Evolutionary conservation across 2,888 invertebrate genomes (phyloP).

Genomic region (Deroplatys truncata): DNA sequence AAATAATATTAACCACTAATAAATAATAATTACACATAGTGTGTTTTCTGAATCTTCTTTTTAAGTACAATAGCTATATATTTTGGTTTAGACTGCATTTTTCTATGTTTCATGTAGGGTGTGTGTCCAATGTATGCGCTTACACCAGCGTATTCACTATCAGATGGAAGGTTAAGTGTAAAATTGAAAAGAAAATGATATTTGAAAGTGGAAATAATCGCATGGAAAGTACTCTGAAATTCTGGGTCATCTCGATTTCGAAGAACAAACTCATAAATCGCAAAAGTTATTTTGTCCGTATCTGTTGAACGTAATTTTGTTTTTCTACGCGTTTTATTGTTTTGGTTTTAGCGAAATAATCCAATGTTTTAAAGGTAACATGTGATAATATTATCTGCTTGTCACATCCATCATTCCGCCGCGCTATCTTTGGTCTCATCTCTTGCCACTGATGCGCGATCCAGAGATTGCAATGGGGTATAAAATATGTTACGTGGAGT

Average conservation of each 20-base stretch:
- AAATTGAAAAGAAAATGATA: too few relatives aligned
- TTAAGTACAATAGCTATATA: too few relatives aligned
- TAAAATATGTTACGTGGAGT: neutral
- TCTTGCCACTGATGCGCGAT: neutral
- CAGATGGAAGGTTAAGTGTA: too few relatives aligned
- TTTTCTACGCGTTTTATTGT: neutral
- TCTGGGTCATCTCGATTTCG: neutral
- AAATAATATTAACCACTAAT: too few relatives aligned
- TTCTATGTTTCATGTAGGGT: too few relatives aligned
- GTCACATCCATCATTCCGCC: neutral
- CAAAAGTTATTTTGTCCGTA: neutral
- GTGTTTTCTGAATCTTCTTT: too few relatives aligned
- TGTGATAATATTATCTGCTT: neutral
- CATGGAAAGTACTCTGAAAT: neutral
- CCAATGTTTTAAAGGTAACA: neutral
- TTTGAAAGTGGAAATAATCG: too few relatives aligned
- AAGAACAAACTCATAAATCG: neutral
- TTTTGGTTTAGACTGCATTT: too few relatives aligned
- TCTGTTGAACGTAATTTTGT: neutral
- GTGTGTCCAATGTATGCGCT: too few relatives aligned
- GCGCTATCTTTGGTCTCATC: neutral
- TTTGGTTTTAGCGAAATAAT: neutral
- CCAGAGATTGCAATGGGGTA: neutral
- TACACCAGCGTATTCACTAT: too few relatives aligned
- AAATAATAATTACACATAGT: too few relatives aligned